Percentiles rank a stretch among this genome's conserved stretches.
phyloP scores from a whole-genome alignment of 2,113 vertebrate genomes.

The Corythornis cristatus region DNA sequence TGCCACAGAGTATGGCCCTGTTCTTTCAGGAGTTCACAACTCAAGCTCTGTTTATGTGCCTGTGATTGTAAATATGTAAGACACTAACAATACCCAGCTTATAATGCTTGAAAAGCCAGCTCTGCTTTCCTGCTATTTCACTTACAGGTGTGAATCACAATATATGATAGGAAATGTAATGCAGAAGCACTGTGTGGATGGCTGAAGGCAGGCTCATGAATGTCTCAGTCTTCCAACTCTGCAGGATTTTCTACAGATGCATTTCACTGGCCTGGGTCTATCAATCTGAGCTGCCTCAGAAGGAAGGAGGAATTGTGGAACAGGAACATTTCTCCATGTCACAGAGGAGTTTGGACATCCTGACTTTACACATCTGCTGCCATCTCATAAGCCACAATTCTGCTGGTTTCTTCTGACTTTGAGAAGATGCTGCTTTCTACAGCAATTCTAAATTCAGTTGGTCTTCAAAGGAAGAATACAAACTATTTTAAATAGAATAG shows the following conservation, averaged over 20 bases:
- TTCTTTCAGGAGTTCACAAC: neutral
- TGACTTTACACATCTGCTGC: neutral
- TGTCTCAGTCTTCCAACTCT: neutral
- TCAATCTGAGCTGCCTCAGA: neutral
- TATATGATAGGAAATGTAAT: neutral
- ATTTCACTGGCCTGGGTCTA: neutral
- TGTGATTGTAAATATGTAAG: neutral
- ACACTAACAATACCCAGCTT: neutral
- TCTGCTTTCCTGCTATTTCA: neutral
- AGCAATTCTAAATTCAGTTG: neutral
- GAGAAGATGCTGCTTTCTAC: neutral
- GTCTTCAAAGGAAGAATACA: conserved; percentile 7
- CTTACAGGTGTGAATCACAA: neutral
- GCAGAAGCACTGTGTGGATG: neutral
- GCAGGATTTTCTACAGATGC: neutral
- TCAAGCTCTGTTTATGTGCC: neutral
- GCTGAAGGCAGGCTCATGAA: conserved; percentile 1
- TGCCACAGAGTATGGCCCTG: neutral
- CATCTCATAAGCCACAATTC: neutral
- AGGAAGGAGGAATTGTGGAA: neutral
- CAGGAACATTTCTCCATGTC: neutral
- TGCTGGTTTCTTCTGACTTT: neutral
- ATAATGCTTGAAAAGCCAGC: neutral
- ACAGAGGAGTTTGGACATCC: neutral
- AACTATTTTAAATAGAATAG: neutral